phyloP scores from a whole-genome alignment of 2,797 vertebrate species.

The Stomatorhinus walkeri region DNA sequence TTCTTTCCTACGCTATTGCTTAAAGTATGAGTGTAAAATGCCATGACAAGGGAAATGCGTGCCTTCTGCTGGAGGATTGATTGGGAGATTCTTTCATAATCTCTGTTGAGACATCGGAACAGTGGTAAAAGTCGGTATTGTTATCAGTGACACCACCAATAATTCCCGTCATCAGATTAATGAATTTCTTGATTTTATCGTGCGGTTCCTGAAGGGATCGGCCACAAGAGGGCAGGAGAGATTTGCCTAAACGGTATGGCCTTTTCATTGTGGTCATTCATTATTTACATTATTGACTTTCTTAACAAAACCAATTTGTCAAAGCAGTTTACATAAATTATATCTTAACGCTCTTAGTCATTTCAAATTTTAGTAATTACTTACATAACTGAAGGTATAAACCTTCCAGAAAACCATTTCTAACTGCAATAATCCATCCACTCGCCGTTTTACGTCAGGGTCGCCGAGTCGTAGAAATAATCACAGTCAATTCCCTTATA shows the following conservation, averaged over 20 bases:
- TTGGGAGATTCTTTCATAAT: not conserved
- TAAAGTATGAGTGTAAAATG: not conserved
- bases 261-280: not conserved
- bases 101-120: not conserved
- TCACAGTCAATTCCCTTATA: not conserved
- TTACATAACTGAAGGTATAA: not conserved
- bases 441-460: not conserved
- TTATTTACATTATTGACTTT: not conserved
- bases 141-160: not conserved
- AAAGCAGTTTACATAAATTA: not conserved
- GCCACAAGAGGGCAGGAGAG: not conserved
- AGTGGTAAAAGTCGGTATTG: not conserved
- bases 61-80: not conserved
- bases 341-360: not conserved
- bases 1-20: not conserved
- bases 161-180: not conserved
- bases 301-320: not conserved
- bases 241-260: not conserved
- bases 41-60: not conserved
- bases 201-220: not conserved
- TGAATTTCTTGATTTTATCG: not conserved
- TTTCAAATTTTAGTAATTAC: not conserved
- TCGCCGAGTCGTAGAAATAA: not conserved
- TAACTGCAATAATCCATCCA: not conserved
- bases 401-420: not conserved